Conservation (phyloP, 2,113 vertebrate species). For the Gallinago jamesoni region DNA sequence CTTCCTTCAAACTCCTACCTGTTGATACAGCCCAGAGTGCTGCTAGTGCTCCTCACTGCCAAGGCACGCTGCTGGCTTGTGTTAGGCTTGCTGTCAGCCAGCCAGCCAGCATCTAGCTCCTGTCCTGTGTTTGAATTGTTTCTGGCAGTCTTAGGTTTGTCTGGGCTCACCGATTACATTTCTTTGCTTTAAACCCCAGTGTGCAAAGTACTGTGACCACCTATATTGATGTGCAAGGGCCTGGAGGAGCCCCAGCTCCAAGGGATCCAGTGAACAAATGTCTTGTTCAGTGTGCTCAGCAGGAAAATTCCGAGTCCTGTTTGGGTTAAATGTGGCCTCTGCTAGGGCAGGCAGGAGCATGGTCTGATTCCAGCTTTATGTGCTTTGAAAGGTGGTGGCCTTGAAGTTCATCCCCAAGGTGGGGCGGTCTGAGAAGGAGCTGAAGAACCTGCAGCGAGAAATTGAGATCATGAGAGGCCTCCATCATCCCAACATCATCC, state of each 20-base stretch:
- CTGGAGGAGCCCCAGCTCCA: background rate
- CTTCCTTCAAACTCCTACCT: background rate
- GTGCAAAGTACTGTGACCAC: background rate
- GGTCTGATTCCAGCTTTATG: background rate
- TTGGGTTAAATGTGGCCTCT: background rate
- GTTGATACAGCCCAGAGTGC: background rate
- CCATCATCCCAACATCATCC: constrained; percentile 91
- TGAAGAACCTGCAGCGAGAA: constrained; percentile 87
- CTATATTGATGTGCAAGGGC: background rate
- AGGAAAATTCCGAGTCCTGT: background rate
- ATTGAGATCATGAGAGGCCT: constrained; percentile 94
- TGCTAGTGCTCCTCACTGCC: background rate
- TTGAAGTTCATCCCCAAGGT: constrained; percentile 96
- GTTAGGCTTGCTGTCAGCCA: background rate
- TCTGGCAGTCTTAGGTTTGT: background rate
- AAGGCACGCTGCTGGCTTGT: rapidly evolving
- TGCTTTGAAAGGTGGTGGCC: constrained; percentile 85
- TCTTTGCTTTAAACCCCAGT: background rate
- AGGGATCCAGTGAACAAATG: background rate
- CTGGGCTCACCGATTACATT: background rate
- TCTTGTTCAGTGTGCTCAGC: rapidly evolving
- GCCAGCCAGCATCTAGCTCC: background rate
- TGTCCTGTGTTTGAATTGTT: background rate
- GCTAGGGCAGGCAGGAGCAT: background rate
- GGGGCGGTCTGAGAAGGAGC: constrained; percentile 89